Conservation (phyloP, 2,113 vertebrate genomes). For the Tupaia tana region DNA sequence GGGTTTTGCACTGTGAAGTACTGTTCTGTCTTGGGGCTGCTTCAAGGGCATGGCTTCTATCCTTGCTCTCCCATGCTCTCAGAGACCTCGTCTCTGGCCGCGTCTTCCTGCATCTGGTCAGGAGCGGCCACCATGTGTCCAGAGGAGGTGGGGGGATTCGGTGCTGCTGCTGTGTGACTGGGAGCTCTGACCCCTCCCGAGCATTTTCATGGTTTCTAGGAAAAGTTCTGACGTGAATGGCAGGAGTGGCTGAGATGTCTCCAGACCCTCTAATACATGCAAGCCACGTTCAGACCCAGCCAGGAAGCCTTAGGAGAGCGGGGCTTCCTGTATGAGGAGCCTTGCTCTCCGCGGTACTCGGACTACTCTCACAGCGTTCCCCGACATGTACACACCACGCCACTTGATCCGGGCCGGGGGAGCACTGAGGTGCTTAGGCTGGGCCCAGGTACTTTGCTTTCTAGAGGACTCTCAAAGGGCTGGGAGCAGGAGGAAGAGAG, state of each 20-base stretch:
- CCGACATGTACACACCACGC: no score
- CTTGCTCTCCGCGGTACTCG: background rate
- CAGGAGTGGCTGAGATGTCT: background rate
- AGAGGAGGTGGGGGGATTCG: background rate
- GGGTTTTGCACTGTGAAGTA: background rate
- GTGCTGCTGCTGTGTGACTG: background rate
- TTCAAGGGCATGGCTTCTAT: background rate
- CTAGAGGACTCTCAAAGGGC: background rate
- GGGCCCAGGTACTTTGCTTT: background rate
- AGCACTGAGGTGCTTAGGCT: no score
- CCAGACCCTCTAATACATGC: background rate
- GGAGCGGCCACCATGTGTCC: background rate
- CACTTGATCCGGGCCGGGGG: no score
- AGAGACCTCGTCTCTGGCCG: background rate
- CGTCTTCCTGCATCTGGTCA: background rate
- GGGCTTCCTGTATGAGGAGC: background rate
- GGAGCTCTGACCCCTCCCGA: accelerated
- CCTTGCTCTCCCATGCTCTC: background rate
- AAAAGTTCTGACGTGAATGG: background rate
- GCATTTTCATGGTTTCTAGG: background rate
- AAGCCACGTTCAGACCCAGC: background rate
- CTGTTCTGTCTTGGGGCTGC: background rate
- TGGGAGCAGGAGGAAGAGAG: background rate
- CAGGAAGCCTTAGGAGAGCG: background rate
- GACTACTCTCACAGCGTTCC: background rate